Evolutionary conservation across 2,113 vertebrate species (phyloP), one percentile per base, ranked within the genome.

Genomic region (Gymnogyps californianus): DNA sequence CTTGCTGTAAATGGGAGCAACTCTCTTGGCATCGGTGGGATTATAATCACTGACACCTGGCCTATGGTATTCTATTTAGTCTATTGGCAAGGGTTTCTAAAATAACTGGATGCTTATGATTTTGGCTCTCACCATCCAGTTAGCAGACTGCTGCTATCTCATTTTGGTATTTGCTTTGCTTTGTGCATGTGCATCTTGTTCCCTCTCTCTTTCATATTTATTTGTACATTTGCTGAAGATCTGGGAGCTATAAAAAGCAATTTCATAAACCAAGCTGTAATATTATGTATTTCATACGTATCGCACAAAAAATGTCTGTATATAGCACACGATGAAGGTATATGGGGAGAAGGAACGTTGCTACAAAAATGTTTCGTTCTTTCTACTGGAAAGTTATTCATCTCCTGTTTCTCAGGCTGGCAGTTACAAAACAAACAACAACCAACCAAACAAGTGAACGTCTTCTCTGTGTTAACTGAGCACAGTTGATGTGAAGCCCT

Each of bases 11-110:
- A 51, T 1, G 24, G 93, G 83, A 94, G 91, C 38, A 44, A 36
- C 78, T 90, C 90, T 75, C 83, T 87, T 96, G 96, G 95, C 93
- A 89, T 81, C 78, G 3, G 29, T 83, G 93, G 95, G 61, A 38
- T 91, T 92, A 38, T 58, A 93, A 87, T 79, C 93, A 82, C 92
- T 76, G 94, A 97, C 94, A 94, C 96, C 97, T 96, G 96, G 96
- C 94, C 90, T 71, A 10, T 31, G 74, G 25, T 78, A 25, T 47
- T 90, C 81, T 70, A 1, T 80, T 93, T 65, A 96, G 95, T 87
- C 94, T 85, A 4, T 93, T 96, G 97, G 96, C 93, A 96, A 21
- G 59, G 61, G 62, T 51, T 32, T n/a, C 79, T 62, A 11, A 62
- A 87, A 88, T 82, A 88, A 83, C 95, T 94, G 96, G 62, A 90